Evolutionary conservation across 2,797 vertebrate genomes (phyloP).

Genomic region (Mormyrops attenuatus): DNA sequence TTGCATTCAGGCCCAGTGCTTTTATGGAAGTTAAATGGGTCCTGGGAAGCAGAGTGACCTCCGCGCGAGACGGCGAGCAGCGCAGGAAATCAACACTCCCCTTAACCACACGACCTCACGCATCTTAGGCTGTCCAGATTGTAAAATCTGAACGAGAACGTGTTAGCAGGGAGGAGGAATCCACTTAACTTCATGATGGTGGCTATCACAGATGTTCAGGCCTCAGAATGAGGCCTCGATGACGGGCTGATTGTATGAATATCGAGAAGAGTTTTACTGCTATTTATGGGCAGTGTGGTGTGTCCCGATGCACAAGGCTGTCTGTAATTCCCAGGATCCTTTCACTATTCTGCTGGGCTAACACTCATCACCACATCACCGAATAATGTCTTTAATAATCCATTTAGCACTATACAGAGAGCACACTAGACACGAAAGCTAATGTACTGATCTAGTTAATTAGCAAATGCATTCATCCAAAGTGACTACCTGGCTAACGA

Average conservation of each 20-base stretch:
- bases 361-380: background rate
- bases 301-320: background rate
- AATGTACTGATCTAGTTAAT: background rate
- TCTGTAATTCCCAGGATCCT: background rate
- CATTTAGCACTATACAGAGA: constrained; percentile 16
- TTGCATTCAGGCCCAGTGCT: background rate
- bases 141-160: background rate
- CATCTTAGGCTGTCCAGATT: background rate
- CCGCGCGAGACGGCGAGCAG: background rate
- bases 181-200: constrained; percentile 6
- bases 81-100: background rate
- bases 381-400: background rate
- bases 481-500: background rate
- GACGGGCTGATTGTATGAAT: background rate
- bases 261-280: background rate
- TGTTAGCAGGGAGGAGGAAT: background rate
- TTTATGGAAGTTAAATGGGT: background rate
- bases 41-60: background rate
- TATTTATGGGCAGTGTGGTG: background rate
- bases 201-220: background rate
- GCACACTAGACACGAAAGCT: constrained; percentile 12
- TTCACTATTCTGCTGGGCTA: background rate
- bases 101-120: background rate
- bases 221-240: background rate
- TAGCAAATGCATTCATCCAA: background rate